Evolutionary conservation across 2,797 vertebrate species (phyloP).

Genomic region (Margarornis squamiger): DNA sequence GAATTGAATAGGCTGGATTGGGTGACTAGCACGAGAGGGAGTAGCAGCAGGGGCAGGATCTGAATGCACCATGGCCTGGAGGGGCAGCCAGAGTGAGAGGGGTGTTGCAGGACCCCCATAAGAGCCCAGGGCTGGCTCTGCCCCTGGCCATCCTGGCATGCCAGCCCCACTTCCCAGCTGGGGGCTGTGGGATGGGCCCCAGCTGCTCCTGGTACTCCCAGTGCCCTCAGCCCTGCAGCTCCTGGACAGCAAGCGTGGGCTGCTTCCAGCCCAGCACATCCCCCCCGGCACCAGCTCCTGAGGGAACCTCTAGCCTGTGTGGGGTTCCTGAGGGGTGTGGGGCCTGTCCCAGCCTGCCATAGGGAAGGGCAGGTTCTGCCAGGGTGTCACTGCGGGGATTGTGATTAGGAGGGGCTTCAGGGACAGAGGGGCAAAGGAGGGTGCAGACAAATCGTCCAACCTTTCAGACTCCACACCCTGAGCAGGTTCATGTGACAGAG

Average conservation of each 20-base stretch:
- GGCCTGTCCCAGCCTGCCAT: neutral
- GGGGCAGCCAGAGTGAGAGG: neutral
- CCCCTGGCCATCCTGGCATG: neutral
- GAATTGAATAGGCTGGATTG: rapidly evolving
- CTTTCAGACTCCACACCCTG: neutral
- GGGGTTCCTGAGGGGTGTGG: too few relatives aligned
- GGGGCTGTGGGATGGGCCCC: rapidly evolving
- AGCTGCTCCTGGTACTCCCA: neutral
- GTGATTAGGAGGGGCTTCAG: rapidly evolving
- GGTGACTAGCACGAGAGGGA: rapidly evolving
- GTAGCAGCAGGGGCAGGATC: neutral
- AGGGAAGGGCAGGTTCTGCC: neutral
- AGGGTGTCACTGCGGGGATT: neutral
- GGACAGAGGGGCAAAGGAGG: neutral
- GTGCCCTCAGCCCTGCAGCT: rapidly evolving
- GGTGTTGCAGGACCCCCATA: rapidly evolving
- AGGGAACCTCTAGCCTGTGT: neutral
- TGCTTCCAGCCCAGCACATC: neutral
- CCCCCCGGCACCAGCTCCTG: neutral
- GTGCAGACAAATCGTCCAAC: neutral
- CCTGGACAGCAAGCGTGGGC: rapidly evolving
- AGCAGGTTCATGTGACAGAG: rapidly evolving
- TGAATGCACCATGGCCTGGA: neutral
- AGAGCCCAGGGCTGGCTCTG: neutral
- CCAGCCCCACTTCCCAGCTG: too few relatives aligned